Base-by-base conservation (phyloP, 1,140 invertebrate species). In the Palaemon carinicauda region DNA sequence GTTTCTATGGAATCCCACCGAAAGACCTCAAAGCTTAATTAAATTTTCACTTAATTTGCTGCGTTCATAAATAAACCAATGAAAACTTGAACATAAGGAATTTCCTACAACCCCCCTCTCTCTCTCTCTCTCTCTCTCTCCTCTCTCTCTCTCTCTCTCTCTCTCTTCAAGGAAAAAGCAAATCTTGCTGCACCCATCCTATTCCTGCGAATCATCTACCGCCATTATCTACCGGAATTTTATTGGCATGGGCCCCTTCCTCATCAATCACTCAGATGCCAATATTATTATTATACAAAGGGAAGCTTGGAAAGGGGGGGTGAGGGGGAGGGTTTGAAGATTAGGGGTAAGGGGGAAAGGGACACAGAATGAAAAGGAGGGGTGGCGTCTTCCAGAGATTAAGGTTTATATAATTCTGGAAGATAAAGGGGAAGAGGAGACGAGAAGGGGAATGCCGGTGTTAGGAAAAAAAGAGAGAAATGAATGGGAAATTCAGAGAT, bases 61-160 rank as follows among this genome's bases (percentile, higher is more conserved):
- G n/a, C n/a, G n/a, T n/a, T n/a, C n/a, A n/a, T n/a, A n/a, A n/a
- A n/a, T n/a, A n/a, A n/a, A n/a, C n/a, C n/a, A n/a, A n/a, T n/a
- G n/a, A n/a, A n/a, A n/a, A n/a, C n/a, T n/a, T n/a, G n/a, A n/a
- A n/a, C n/a, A n/a, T n/a, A n/a, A n/a, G n/a, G n/a, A n/a, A n/a
- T n/a, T n/a, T n/a, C n/a, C n/a, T n/a, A n/a, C n/a, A n/a, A n/a
- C n/a, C n/a, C n/a, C n/a, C n/a, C n/a, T n/a, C n/a, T 53, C 51
- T 53, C 41, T 19, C 77, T 17, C 12, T 54, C 15, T 54, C 77
- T 29, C 50, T 79, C 51, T 54, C 27, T 31, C 41, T 54, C 21
- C n/a, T 79, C 77, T 54, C 52, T 52, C 77, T 79, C 77, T 52
- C 77, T 52, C 75, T 53, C 52, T 54, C 77, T 54, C 77, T 52